Evolutionary conservation across 2,888 invertebrate genomes (phyloP), one percentile per base, ranked within the genome.

Genomic region (Harmothoe impar): DNA sequence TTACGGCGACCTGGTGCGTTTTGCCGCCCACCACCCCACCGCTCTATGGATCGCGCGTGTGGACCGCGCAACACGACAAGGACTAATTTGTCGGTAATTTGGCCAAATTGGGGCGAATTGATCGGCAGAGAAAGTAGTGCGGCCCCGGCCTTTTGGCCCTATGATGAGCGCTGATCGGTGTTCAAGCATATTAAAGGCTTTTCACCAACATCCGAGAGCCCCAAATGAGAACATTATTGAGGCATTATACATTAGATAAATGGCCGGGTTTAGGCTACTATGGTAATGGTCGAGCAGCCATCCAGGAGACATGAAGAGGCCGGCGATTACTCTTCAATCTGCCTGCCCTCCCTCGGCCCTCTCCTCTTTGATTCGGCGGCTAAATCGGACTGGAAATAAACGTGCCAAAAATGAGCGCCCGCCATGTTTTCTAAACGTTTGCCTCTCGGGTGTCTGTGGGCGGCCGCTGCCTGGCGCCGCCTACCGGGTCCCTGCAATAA

Each of bases 381-480:
- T 0, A 29, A 86, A 12, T 52, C 31, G 86, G 25, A 51, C 52
- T 51, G 86, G 52, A 86, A 86, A 86, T 86, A 86, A 86, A 54
- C 86, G 86, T 31, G 86, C 56, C 86, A 86, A 86, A 86, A 86
- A 86, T 86, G 86, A 86, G 86, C 86, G 15, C 0, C 86, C 86
- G 89, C 43, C 35, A 89, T 89, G 90, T 90, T 90, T 90, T 90
- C 78, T 90, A 90, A 90, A 90, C 90, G 81, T 90, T 90, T 90
- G 77, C 77, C 81, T 90, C 81, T 29, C 54, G 86, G 86, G 5
- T 54, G 86, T 86, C 86, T 86, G 86, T 29, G 86, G 86, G 84
- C 43, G 51, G 20, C 84, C 51, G n/a, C 29, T 29, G 72, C 81
- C 35, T 20, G 43, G 23, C 81, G 81, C 81, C 81, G 35, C 20